Evolutionary conservation across 2,888 invertebrate species (phyloP).

Genomic region (Notodonta dromedarius): DNA sequence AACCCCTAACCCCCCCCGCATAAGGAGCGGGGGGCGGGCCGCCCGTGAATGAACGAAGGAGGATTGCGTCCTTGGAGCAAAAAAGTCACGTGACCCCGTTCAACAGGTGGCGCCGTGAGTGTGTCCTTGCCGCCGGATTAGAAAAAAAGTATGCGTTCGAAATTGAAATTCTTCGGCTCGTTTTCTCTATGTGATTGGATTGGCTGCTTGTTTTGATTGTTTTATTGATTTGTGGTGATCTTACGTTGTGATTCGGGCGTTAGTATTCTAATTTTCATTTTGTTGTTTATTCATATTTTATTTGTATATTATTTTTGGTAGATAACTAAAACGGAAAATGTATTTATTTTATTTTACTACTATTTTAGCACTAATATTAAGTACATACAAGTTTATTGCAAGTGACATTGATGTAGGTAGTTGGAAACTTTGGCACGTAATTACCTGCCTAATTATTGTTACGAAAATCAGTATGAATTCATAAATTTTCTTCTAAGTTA

Average conservation of each 20-base stretch:
- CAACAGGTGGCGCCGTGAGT: slow-evolving; percentile 82
- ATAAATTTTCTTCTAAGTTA: too few species aligned
- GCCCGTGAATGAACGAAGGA: slow-evolving; percentile 84
- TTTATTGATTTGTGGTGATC: slow-evolving; percentile 7
- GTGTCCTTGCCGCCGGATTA: slow-evolving; percentile 76
- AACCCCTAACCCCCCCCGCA: slow-evolving; percentile 76
- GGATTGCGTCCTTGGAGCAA: slow-evolving; percentile 82
- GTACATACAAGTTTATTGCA: too few species aligned
- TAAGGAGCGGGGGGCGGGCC: slow-evolving; percentile 75
- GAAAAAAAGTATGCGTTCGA: slow-evolving; percentile 57
- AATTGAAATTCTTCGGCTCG: slow-evolving; percentile 32
- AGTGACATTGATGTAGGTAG: too few species aligned
- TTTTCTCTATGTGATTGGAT: slow-evolving; percentile 23
- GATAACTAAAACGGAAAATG: not conserved
- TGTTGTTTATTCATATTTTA: not conserved
- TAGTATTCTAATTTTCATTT: not conserved
- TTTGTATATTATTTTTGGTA: not conserved
- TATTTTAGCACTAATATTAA: too few species aligned
- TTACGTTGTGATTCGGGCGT: not conserved
- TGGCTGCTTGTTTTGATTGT: slow-evolving; percentile 9
- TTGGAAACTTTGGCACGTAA: too few species aligned
- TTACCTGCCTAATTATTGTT: too few species aligned
- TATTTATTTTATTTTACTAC: too few species aligned
- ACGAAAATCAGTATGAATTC: too few species aligned
- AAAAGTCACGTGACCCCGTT: slow-evolving; percentile 82